phyloP scores from a whole-genome alignment of 2,888 invertebrate species.

The Heliconius hortense region DNA sequence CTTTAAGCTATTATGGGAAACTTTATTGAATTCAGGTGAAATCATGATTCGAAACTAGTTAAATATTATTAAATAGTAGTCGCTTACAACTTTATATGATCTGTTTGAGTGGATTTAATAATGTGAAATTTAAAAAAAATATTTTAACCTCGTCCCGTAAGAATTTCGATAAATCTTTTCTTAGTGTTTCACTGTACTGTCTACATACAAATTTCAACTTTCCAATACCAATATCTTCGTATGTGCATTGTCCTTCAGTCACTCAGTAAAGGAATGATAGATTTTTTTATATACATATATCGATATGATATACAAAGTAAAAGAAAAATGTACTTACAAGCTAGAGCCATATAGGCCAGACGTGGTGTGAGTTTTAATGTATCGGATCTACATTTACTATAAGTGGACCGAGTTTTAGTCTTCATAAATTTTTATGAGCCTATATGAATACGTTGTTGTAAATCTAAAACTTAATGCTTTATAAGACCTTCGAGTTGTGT shows the following conservation, averaged over 20 bases:
- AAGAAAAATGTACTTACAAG: slow-evolving; percentile 3
- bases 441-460: slow-evolving; percentile 3
- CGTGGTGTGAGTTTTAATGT: slow-evolving; percentile 14
- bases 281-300: not conserved
- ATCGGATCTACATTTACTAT: slow-evolving; percentile 18
- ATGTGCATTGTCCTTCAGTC: not conserved
- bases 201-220: too few species aligned
- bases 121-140: too few species aligned
- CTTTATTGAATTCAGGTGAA: not conserved
- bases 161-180: too few species aligned
- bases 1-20: too few species aligned
- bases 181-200: too few species aligned
- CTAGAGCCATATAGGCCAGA: slow-evolving; percentile 6
- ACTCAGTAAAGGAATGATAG: not conserved
- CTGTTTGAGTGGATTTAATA: too few species aligned
- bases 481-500: slow-evolving; percentile 1
- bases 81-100: not conserved
- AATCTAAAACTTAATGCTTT: slow-evolving; percentile 16
- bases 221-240: too few species aligned
- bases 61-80: not conserved
- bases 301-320: not conserved
- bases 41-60: not conserved
- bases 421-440: slow-evolving; percentile 23
- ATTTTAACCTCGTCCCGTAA: too few species aligned
- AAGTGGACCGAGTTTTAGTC: slow-evolving; percentile 13